A percentile compares a stretch with the other conserved stretches of the same genome.
Evolutionary conservation across 30 jellyfish, hydroid and myxozoan genomes (phyloP).

Genomic region (Aurelia aurita complex sp. Pacific): DNA sequence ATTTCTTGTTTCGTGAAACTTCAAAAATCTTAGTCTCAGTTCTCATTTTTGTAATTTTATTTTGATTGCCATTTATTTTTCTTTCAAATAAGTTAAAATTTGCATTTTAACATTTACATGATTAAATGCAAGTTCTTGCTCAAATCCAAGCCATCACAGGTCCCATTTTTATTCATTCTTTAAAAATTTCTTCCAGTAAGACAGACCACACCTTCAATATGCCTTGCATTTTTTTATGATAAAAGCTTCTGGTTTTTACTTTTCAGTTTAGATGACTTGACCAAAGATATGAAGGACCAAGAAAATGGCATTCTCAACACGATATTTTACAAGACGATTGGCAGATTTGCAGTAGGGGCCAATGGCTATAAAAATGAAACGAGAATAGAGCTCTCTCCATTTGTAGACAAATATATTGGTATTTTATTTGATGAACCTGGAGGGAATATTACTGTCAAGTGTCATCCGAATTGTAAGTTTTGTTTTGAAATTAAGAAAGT

Average conservation of each 20-base stretch:
- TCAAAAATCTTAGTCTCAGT: no score
- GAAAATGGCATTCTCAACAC: slow-evolving; percentile 20
- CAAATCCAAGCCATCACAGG: no score
- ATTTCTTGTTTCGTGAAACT: no score
- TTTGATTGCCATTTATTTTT: no score
- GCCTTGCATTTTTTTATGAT: no score
- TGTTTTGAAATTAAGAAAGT: background rate
- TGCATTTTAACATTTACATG: no score
- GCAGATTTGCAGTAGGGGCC: slow-evolving; percentile 10
- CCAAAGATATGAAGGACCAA: slow-evolving; percentile 6
- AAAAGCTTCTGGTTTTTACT: background rate
- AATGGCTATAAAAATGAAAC: slow-evolving; percentile 12
- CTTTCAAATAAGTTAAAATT: no score
- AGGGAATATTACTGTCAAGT: background rate
- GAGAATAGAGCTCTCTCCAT: slow-evolving; percentile 46
- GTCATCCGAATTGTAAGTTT: slow-evolving; percentile 22
- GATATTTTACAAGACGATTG: background rate
- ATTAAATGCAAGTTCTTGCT: no score
- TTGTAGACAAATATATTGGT: slow-evolving; percentile 27
- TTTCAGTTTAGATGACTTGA: slow-evolving; percentile 27
- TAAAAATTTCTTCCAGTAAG: no score
- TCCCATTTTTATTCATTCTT: no score
- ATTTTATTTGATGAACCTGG: background rate
- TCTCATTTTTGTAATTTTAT: no score
- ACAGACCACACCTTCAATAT: no score